These are phyloP conservation scores for Hippocampus comes DNA, from an alignment of 2,113 vertebrate species.

Conservation along the genomic window DNA sequence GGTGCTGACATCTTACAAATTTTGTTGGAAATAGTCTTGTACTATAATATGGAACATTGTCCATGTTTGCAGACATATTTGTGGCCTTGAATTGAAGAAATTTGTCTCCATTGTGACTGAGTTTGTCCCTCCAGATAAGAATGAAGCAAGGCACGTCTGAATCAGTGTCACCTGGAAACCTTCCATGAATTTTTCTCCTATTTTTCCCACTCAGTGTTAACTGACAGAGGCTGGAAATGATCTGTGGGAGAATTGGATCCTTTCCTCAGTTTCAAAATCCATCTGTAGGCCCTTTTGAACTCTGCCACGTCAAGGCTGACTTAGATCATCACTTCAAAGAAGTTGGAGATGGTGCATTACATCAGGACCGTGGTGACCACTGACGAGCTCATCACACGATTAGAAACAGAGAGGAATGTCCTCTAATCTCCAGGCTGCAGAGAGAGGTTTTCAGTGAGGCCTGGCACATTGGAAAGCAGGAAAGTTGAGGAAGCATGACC, in stretches of 20 bases:
- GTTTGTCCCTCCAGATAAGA: not conserved
- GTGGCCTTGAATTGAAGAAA: slow-evolving; percentile 5
- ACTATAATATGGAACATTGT: not conserved
- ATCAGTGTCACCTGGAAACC: slow-evolving; percentile 19
- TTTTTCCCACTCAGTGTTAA: not conserved
- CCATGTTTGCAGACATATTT: slow-evolving; percentile 11
- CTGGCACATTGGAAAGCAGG: slow-evolving; percentile 32
- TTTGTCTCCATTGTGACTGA: not conserved
- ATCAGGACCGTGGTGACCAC: slow-evolving; percentile 38
- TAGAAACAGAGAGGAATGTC: slow-evolving; percentile 50
- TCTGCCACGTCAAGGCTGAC: slow-evolving; percentile 22
- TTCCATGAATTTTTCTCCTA: slow-evolving; percentile 15
- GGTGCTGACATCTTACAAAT: not conserved
- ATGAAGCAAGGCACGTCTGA: slow-evolving; percentile 19
- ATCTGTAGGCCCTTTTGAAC: slow-evolving; percentile 38
- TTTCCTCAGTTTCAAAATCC: slow-evolving; percentile 48
- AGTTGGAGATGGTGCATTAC: slow-evolving; percentile 25
- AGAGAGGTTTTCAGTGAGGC: slow-evolving; percentile 49
- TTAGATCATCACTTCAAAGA: slow-evolving; percentile 61
- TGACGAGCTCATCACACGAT: slow-evolving; percentile 21
- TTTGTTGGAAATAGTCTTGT: too few relatives aligned
- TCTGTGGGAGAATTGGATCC: slow-evolving; percentile 47
- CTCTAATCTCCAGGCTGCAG: slow-evolving; percentile 59
- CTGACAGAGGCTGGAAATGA: slow-evolving; percentile 48
- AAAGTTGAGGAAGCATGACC: slow-evolving; percentile 37